phyloP scores from a whole-genome alignment of 2,797 vertebrate genomes.

The Sebastes kiyomatsui region DNA sequence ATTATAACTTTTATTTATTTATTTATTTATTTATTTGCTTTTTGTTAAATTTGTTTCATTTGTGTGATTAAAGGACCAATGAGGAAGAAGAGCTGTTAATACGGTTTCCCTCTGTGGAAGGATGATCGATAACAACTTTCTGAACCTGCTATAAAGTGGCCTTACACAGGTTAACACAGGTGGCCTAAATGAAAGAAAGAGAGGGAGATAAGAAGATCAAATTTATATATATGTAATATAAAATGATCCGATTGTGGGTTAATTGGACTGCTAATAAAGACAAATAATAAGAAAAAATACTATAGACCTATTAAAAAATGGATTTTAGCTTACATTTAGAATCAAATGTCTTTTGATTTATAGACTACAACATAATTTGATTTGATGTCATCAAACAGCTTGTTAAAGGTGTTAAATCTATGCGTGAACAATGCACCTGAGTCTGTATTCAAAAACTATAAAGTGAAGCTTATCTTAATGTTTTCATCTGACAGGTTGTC shows the following conservation, averaged over 20 bases:
- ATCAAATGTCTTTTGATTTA: neutral
- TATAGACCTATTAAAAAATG: too few species aligned
- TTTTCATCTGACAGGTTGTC: neutral
- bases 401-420: neutral
- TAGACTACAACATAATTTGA: too few species aligned
- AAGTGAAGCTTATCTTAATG: neutral
- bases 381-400: neutral
- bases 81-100: neutral
- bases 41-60: neutral
- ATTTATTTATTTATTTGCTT: neutral
- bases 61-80: too few species aligned
- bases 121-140: neutral
- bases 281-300: neutral
- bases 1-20: neutral
- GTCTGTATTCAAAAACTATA: neutral
- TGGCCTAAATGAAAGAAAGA: neutral
- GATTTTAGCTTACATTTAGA: neutral
- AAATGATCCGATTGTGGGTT: neutral
- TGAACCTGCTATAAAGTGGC: neutral
- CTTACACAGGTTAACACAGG: neutral
- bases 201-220: neutral
- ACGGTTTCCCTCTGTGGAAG: too few species aligned
- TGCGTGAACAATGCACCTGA: too few species aligned
- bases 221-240: neutral
- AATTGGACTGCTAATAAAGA: neutral